Evolutionary conservation across 53 echinoderm and acorn worm species (phyloP), one percentile per base, ranked within the genome.

Genomic region (Zoroaster sp.): DNA sequence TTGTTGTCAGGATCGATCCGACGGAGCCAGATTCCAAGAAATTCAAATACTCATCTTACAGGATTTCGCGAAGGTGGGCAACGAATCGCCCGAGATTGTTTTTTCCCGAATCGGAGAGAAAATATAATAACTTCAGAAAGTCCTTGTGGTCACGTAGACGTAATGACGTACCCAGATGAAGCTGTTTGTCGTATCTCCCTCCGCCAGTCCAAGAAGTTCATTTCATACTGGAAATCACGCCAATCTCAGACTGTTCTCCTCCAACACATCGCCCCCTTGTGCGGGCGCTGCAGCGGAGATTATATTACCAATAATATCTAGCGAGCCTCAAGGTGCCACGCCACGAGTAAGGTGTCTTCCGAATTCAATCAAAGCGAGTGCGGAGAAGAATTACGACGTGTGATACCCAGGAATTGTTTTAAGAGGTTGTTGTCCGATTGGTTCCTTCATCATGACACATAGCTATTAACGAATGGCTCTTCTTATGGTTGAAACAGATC

Each of bases 281-380:
- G 17, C 42, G 20, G 4, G n/a, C 6, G 25, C 34, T 35, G 69
- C 69, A 13, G 35, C 23, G 73, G 41, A 23, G 73, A 72, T 72
- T 39, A 40, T 72, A 72, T 72, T 72, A 72, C 73, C 73, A 72
- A 72, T 72, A 72, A 72, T 41, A n/a, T 40, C 2, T 41, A 10
- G 73, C 39, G 41, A 72, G 73, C 73, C 73, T 38, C 35, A 18
- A 72, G 73, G 73, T 72, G 41, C n/a, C n/a, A n/a, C n/a, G n/a
- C n/a, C n/a, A 23, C 73, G 3, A 23, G 5, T 40, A n/a, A 72
- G 73, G 39, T 72, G 7, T 40, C 39, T 34, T 40, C 40, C 17
- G 21, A 72, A 72, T 40, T 72, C 73, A 40, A 72, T 72, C 40
- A 72, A 18, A 72, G 39, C 13, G 39, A 20, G 4, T 41, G 41